phyloP scores from a whole-genome alignment of 1,140 invertebrate species.

The Drosophila nigrodunni region DNA sequence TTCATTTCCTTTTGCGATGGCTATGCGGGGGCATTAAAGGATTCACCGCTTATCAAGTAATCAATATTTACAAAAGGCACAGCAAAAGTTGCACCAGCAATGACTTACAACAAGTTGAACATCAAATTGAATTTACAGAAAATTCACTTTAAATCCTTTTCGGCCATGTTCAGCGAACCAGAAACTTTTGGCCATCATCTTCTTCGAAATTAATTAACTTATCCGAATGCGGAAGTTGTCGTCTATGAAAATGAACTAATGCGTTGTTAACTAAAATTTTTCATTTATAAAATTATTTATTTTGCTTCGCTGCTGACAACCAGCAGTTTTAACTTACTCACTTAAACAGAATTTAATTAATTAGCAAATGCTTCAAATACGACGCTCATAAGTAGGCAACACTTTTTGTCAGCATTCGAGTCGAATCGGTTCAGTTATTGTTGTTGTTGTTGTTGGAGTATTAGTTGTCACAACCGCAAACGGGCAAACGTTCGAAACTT shows the following conservation, averaged over 20 bases:
- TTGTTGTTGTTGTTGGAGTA: conserved; percentile 20
- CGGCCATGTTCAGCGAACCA: conserved; percentile 34
- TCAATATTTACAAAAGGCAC: conserved; percentile 75
- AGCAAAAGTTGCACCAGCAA: conserved; percentile 45
- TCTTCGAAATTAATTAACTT: conserved; percentile 76
- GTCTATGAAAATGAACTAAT: conserved; percentile 52
- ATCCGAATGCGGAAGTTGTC: conserved; percentile 66
- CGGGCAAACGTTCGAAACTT: conserved; percentile 63
- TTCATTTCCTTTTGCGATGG: conserved; percentile 55
- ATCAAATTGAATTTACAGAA: conserved; percentile 72
- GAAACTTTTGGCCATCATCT: conserved; percentile 50
- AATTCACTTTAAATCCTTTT: conserved; percentile 65
- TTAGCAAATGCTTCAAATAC: conserved; percentile 30
- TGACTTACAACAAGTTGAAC: conserved; percentile 71
- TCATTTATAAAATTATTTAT: conserved; percentile 38
- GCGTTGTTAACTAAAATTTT: conserved; percentile 8
- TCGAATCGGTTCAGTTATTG: neutral
- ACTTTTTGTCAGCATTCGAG: conserved; percentile 28
- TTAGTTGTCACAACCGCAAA: conserved; percentile 64
- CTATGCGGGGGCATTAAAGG: conserved; percentile 64
- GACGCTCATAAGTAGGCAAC: conserved; percentile 47
- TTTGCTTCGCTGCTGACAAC: conserved; percentile 9
- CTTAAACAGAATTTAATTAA: conserved; percentile 63
- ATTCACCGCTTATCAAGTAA: conserved; percentile 77
- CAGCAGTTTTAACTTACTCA: conserved; percentile 21